phyloP scores from a whole-genome alignment of 1,140 invertebrate genomes.

The Drosophila repletoides region DNA sequence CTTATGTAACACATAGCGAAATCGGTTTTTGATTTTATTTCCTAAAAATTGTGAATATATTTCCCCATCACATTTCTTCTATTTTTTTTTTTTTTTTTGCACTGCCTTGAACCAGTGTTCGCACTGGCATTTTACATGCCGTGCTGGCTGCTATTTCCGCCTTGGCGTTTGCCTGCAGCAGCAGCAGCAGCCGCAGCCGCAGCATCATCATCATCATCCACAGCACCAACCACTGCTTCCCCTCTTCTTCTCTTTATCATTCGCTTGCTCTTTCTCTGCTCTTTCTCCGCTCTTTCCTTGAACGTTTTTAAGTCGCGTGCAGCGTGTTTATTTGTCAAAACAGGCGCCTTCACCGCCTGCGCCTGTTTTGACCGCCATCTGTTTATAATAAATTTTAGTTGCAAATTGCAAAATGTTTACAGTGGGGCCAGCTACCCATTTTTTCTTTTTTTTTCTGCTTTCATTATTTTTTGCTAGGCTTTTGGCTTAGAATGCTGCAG shows the following conservation, averaged over 20 bases:
- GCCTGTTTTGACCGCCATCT: slow-evolving; percentile 56
- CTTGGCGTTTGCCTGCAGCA: slow-evolving; percentile 35
- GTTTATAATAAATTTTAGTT: slow-evolving; percentile 71
- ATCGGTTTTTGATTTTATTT: too few species aligned
- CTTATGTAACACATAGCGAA: too few species aligned
- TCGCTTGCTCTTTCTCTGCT: neutral
- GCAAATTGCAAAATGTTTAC: slow-evolving; percentile 69
- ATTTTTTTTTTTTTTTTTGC: neutral
- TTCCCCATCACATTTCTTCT: neutral
- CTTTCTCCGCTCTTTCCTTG: neutral
- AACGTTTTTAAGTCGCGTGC: slow-evolving; percentile 58
- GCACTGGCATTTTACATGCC: slow-evolving; percentile 30
- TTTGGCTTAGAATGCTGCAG: slow-evolving; percentile 49
- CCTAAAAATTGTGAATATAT: neutral
- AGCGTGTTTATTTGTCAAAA: slow-evolving; percentile 77
- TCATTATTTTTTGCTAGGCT: too few species aligned
- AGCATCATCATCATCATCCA: slow-evolving; percentile 8
- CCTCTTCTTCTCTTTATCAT: neutral
- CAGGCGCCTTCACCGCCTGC: slow-evolving; percentile 35
- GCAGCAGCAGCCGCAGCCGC: slow-evolving; percentile 4
- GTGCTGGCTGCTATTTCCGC: slow-evolving; percentile 33
- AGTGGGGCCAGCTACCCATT: slow-evolving; percentile 25
- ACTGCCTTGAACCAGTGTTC: slow-evolving; percentile 32
- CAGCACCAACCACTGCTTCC: neutral
- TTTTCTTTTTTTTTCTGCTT: neutral